Percentiles rank a stretch among this genome's conserved stretches.
These are phyloP conservation scores for Battus philenor DNA, from an alignment of 1,140 invertebrate species.

Conservation along the genomic window DNA sequence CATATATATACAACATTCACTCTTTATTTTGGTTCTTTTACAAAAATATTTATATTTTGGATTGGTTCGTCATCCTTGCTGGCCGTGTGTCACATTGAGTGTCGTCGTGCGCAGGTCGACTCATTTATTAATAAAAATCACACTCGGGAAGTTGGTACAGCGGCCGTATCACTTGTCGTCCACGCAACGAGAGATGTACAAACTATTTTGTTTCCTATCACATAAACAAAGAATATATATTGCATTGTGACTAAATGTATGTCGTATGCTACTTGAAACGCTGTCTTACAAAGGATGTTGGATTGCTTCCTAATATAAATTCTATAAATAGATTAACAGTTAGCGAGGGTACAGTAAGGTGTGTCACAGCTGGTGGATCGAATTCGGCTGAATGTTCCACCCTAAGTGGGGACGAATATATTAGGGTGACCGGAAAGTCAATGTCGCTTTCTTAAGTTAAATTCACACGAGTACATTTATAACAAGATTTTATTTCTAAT, in stretches of 20 bases:
- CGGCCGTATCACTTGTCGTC: neutral
- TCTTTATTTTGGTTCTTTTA: too few relatives aligned
- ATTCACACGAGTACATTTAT: too few relatives aligned
- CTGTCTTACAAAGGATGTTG: slow-evolving; percentile 6
- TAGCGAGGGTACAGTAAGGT: slow-evolving; percentile 10
- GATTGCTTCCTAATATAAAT: slow-evolving; percentile 15
- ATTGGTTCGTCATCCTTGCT: slow-evolving; percentile 7
- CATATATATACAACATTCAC: too few relatives aligned
- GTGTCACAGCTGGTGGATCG: slow-evolving; percentile 6
- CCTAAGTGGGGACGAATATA: slow-evolving; percentile 1
- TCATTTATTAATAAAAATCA: slow-evolving; percentile 64
- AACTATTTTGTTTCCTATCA: slow-evolving; percentile 4
- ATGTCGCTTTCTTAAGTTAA: too few relatives aligned
- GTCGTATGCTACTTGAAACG: neutral
- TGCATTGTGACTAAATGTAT: neutral
- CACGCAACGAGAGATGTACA: neutral
- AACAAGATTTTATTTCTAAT: too few relatives aligned
- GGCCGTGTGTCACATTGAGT: slow-evolving; percentile 29
- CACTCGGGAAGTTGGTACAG: slow-evolving; percentile 34
- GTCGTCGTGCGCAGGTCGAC: slow-evolving; percentile 42
- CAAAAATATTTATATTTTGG: too few relatives aligned
- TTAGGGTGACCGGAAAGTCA: too few relatives aligned
- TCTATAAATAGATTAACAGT: slow-evolving; percentile 12
- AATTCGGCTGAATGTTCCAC: neutral
- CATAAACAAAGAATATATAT: neutral